phyloP scores from a whole-genome alignment of 1,140 invertebrate species.

The Propsilocerus akamusi region DNA sequence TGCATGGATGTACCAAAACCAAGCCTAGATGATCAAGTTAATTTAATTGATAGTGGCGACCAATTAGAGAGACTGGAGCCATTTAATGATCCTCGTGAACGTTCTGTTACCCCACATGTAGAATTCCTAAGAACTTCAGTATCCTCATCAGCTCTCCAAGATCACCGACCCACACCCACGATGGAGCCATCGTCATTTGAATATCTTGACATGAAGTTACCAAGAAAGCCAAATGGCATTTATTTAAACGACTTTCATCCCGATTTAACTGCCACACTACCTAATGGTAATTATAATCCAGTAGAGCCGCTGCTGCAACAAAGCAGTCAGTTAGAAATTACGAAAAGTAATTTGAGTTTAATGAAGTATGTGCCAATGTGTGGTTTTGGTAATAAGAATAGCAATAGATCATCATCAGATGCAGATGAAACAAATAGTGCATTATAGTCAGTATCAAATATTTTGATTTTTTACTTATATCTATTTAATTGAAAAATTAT shows the following conservation, averaged over 20 bases:
- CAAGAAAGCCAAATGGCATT: background rate
- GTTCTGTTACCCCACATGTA: background rate
- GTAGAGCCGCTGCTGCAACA: constrained; percentile 1
- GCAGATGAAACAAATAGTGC: no score
- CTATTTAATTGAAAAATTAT: no score
- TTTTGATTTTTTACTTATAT: no score
- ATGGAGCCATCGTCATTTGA: no score
- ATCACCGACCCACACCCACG: background rate
- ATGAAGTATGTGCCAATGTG: constrained; percentile 8
- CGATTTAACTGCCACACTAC: background rate
- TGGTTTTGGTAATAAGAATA: constrained; percentile 4
- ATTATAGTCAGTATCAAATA: no score
- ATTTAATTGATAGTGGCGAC: constrained; percentile 10
- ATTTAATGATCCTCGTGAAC: constrained; percentile 9
- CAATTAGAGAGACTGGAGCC: constrained; percentile 10
- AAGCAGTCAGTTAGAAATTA: background rate
- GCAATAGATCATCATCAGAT: background rate
- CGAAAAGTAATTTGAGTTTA: constrained; percentile 5
- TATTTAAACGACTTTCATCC: background rate
- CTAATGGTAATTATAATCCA: constrained; percentile 4
- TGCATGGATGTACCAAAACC: constrained; percentile 58
- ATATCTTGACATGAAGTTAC: constrained; percentile 4
- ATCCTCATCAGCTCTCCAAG: background rate
- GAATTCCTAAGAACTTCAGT: background rate
- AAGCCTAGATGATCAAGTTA: constrained; percentile 37